Conservation (phyloP, 2,797 vertebrate genomes). For the Anguilla megastoma region DNA sequence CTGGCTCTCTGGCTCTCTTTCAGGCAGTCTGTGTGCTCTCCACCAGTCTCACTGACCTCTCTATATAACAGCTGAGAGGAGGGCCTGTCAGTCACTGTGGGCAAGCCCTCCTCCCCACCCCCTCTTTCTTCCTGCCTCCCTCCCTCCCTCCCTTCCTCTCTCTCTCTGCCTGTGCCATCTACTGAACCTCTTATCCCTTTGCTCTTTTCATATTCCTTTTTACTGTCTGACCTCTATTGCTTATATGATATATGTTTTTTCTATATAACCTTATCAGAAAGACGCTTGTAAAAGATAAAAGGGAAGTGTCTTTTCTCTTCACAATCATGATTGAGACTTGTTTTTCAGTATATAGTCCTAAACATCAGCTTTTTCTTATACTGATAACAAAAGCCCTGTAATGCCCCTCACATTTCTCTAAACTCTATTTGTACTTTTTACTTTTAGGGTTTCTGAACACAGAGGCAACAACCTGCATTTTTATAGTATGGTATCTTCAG, state of each 20-base stretch:
- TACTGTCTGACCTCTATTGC: neutral
- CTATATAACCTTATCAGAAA: neutral
- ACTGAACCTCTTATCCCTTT: neutral
- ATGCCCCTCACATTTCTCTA: neutral
- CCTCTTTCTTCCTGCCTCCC: conserved; percentile 17
- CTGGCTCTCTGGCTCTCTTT: conserved; percentile 44
- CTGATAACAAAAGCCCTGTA: neutral
- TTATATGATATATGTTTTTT: neutral
- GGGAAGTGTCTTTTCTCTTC: neutral
- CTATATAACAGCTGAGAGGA: conserved; percentile 65
- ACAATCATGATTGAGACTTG: neutral
- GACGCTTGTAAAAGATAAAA: neutral
- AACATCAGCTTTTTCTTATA: neutral
- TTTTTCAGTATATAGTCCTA: neutral
- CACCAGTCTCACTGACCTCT: conserved; percentile 49
- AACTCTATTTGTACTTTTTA: neutral
- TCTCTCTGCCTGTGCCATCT: conserved; percentile 20
- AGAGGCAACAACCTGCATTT: neutral
- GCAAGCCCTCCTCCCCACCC: conserved; percentile 59
- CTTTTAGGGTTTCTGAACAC: neutral
- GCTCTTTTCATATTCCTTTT: neutral
- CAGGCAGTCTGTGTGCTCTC: conserved; percentile 56
- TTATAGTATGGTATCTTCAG: neutral
- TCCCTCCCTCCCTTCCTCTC: neutral
- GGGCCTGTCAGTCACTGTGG: conserved; percentile 41